phyloP scores from a whole-genome alignment of 1,140 invertebrate genomes.

The Lepidostoma basale region DNA sequence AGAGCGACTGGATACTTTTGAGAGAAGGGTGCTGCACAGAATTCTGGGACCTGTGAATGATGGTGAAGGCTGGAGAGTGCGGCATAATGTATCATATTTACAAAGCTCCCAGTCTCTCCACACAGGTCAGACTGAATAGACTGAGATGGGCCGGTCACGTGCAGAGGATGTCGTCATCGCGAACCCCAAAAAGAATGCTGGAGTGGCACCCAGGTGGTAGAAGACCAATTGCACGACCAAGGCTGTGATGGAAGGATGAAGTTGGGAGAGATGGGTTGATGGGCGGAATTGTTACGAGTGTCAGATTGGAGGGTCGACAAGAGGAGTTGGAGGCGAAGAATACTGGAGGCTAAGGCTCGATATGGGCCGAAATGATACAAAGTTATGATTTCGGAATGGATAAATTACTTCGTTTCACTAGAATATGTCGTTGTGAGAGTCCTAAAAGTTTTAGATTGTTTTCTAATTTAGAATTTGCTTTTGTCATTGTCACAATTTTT shows the following conservation, averaged over 20 bases:
- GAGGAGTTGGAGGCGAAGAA: background rate
- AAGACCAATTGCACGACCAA: background rate
- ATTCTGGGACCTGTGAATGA: too few species aligned
- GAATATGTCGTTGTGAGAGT: background rate
- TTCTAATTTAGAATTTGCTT: background rate
- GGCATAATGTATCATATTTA: too few species aligned
- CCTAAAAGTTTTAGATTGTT: conserved; percentile 7
- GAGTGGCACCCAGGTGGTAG: too few species aligned
- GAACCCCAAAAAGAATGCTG: too few species aligned
- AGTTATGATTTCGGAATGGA: background rate
- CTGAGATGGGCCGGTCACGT: too few species aligned
- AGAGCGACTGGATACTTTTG: too few species aligned
- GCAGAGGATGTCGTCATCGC: too few species aligned
- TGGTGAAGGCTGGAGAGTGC: too few species aligned
- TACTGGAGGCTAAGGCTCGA: background rate
- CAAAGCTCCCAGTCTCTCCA: too few species aligned
- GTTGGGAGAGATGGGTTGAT: background rate
- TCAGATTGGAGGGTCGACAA: background rate
- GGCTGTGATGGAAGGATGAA: background rate
- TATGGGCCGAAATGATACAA: background rate
- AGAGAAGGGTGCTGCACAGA: too few species aligned
- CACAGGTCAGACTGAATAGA: too few species aligned
- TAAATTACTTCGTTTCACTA: background rate
- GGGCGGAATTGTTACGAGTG: background rate
- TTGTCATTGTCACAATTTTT: background rate